Evolutionary conservation across 2,888 invertebrate genomes (phyloP).

Genomic region (Tipula unca): DNA sequence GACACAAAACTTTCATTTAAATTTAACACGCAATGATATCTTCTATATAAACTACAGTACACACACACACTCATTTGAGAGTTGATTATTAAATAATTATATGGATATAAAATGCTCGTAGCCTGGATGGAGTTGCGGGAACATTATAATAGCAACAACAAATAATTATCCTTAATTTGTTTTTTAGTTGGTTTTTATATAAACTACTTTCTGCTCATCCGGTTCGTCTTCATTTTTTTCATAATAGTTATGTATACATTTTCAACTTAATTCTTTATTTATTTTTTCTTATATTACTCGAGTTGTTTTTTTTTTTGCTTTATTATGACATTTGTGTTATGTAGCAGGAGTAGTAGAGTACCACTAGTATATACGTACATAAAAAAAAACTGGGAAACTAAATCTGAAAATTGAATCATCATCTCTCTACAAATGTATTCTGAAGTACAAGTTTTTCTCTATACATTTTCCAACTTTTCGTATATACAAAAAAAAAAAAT

Average conservation of each 20-base stretch:
- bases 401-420: constrained; percentile 14
- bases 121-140: neutral
- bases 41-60: neutral
- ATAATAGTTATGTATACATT: neutral
- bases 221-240: neutral
- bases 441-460: neutral
- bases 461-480: neutral
- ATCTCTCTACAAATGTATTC: neutral
- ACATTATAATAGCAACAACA: neutral
- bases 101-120: neutral
- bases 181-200: neutral
- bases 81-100: neutral
- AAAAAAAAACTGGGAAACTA: neutral
- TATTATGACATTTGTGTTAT: neutral
- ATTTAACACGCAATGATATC: neutral
- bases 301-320: neutral
- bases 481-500: neutral
- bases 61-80: neutral
- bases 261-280: neutral
- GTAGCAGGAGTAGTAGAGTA: neutral
- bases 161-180: constrained; percentile 8
- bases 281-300: neutral
- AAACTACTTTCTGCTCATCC: neutral
- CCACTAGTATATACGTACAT: neutral
- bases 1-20: neutral